These are phyloP conservation scores for Hesperia comma DNA, from an alignment of 2,888 invertebrate genomes.

Conservation along the genomic window DNA sequence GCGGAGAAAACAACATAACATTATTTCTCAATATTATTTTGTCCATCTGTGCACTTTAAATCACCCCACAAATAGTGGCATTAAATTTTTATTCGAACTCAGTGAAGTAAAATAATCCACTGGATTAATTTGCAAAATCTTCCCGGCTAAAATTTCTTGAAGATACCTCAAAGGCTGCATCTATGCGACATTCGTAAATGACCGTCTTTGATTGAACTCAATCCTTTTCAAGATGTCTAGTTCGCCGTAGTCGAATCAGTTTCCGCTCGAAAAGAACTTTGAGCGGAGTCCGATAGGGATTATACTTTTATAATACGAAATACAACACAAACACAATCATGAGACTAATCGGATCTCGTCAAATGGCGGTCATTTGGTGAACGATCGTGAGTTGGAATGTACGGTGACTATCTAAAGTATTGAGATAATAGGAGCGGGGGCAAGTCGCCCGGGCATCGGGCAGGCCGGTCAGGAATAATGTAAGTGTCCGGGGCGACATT, in stretches of 20 bases:
- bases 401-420: constrained; percentile 82
- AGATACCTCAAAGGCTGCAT: constrained; percentile 67
- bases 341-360: constrained; percentile 81
- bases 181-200: constrained; percentile 60
- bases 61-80: constrained; percentile 13
- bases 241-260: constrained; percentile 50
- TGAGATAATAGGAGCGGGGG: constrained; percentile 81
- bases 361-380: constrained; percentile 80
- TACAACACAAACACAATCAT: constrained; percentile 78
- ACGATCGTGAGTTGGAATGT: constrained; percentile 74
- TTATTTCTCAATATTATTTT: neutral
- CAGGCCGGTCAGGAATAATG: constrained; percentile 72
- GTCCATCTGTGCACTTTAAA: constrained; percentile 20
- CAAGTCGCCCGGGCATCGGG: constrained; percentile 52
- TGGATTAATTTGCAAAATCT: constrained; percentile 66
- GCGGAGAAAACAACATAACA: neutral
- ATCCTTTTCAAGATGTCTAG: constrained; percentile 67
- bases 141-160: constrained; percentile 62
- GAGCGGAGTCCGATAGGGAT: constrained; percentile 59
- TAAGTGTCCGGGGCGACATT: constrained; percentile 83
- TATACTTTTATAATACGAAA: constrained; percentile 77
- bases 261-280: constrained; percentile 55
- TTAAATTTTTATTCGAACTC: constrained; percentile 46
- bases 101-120: constrained; percentile 71
- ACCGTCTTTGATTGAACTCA: constrained; percentile 69